Conservation (phyloP, 2,797 vertebrate genomes). For the Sebastes alutus region DNA sequence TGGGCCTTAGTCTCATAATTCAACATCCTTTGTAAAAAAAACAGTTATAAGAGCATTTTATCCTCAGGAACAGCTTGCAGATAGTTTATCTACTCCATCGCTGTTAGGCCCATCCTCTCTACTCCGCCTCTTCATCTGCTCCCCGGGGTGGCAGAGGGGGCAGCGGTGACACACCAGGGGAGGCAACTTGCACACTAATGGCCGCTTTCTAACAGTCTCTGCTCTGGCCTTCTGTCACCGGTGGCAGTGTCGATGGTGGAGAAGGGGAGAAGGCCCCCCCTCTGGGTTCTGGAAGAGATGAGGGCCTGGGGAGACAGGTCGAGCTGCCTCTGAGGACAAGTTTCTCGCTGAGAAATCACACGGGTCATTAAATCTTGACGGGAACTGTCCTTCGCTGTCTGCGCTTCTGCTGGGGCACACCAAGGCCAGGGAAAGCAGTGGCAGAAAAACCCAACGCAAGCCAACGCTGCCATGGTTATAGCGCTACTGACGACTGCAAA, state of each 20-base stretch:
- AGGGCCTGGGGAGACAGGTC: slow-evolving; percentile 63
- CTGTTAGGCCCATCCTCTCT: slow-evolving; percentile 8
- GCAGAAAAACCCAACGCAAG: slow-evolving; percentile 40
- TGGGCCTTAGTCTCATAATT: background rate
- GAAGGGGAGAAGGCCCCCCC: slow-evolving; percentile 19
- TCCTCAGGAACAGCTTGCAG: slow-evolving; percentile 31
- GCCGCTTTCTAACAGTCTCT: slow-evolving; percentile 53
- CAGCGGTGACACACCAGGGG: slow-evolving; percentile 45
- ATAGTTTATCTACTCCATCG: slow-evolving; percentile 32
- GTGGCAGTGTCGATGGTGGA: slow-evolving; percentile 37
- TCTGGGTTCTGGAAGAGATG: slow-evolving; percentile 38
- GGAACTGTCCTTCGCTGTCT: slow-evolving; percentile 82
- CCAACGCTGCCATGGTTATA: slow-evolving; percentile 11
- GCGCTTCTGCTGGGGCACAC: slow-evolving; percentile 65
- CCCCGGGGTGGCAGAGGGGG: slow-evolving; percentile 29
- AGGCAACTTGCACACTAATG: slow-evolving; percentile 61
- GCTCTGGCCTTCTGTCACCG: slow-evolving; percentile 67
- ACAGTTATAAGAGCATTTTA: slow-evolving; percentile 1
- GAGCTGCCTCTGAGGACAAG: slow-evolving; percentile 59
- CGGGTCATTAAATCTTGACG: slow-evolving; percentile 82
- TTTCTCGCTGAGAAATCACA: slow-evolving; percentile 73
- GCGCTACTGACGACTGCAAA: slow-evolving; percentile 29
- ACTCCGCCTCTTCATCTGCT: slow-evolving; percentile 34
- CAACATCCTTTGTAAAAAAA: background rate
- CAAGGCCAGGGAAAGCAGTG: slow-evolving; percentile 19